phyloP scores from a whole-genome alignment of 2,888 invertebrate genomes.

The Ichneumoninae sp. region DNA sequence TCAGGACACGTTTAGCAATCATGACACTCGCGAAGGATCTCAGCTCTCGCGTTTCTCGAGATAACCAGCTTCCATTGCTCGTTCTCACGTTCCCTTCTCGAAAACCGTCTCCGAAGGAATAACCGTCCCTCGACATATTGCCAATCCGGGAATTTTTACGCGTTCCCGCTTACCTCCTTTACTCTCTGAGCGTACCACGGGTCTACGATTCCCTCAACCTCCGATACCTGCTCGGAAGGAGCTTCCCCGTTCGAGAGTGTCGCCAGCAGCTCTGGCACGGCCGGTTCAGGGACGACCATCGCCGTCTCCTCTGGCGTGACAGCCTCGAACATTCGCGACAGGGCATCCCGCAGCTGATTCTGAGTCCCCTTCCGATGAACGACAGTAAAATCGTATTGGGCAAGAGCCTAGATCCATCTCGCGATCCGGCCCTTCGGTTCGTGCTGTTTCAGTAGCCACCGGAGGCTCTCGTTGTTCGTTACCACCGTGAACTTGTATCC shows the following conservation, averaged over 20 bases:
- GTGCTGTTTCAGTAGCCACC: constrained; percentile 68
- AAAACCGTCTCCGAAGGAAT: not conserved
- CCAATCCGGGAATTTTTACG: not conserved
- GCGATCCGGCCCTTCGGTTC: constrained; percentile 61
- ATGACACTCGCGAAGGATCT: not conserved
- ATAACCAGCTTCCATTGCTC: constrained; percentile 64
- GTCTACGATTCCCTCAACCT: not conserved
- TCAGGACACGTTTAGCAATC: too few species aligned
- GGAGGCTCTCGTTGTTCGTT: constrained; percentile 69
- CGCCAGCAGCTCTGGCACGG: not conserved
- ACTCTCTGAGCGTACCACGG: constrained; percentile 24
- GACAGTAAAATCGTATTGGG: not conserved
- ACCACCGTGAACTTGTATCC: constrained; percentile 71
- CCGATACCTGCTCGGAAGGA: not conserved
- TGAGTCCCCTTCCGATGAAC: constrained; percentile 17
- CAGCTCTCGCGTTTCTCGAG: not conserved
- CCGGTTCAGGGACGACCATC: not conserved
- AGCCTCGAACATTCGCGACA: not conserved
- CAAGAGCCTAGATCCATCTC: constrained; percentile 17
- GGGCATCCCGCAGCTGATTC: constrained; percentile 13
- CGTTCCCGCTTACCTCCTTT: not conserved
- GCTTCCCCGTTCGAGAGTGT: not conserved
- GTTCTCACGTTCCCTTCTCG: not conserved
- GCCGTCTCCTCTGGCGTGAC: not conserved
- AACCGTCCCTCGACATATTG: not conserved